Percentiles rank a stretch among this genome's conserved stretches.
These are phyloP conservation scores for Eretmochelys imbricata DNA, from an alignment of 2,113 vertebrate genomes.

Conservation along the genomic window DNA sequence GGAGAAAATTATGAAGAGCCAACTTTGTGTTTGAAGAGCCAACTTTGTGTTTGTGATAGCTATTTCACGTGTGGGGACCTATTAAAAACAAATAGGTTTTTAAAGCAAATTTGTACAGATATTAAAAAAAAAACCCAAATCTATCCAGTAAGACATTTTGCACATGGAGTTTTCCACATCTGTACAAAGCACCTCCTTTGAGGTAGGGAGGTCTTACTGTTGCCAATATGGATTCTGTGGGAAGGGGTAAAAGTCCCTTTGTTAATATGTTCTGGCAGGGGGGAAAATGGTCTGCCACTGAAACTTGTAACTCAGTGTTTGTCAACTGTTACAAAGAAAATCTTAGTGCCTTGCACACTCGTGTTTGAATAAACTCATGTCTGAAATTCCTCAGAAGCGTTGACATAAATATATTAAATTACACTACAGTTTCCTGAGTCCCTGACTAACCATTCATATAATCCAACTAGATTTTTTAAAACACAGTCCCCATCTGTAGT, in stretches of 20 bases:
- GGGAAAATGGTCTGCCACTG: not conserved
- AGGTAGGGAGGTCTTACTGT: not conserved
- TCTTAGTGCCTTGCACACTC: not conserved
- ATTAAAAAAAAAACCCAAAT: not conserved
- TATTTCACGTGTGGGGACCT: not conserved
- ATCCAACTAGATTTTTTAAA: not conserved
- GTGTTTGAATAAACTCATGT: not conserved
- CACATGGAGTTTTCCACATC: not conserved
- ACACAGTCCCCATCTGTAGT: not conserved
- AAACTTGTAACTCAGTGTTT: not conserved
- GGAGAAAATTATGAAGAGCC: slow-evolving; percentile 18
- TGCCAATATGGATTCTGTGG: not conserved
- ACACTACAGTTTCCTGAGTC: not conserved
- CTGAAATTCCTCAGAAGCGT: not conserved
- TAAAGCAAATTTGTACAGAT: not conserved
- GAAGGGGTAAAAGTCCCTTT: not conserved
- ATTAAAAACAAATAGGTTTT: slow-evolving; percentile 27
- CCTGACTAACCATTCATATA: not conserved
- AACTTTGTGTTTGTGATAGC: not conserved
- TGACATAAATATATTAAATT: not conserved
- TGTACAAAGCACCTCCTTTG: not conserved
- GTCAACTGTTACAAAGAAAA: not conserved
- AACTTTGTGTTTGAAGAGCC: not conserved
- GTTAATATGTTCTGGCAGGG: not conserved
- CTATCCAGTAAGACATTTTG: not conserved